Conservation (phyloP, 1,140 invertebrate genomes). For the Maconellicoccus hirsutus region DNA sequence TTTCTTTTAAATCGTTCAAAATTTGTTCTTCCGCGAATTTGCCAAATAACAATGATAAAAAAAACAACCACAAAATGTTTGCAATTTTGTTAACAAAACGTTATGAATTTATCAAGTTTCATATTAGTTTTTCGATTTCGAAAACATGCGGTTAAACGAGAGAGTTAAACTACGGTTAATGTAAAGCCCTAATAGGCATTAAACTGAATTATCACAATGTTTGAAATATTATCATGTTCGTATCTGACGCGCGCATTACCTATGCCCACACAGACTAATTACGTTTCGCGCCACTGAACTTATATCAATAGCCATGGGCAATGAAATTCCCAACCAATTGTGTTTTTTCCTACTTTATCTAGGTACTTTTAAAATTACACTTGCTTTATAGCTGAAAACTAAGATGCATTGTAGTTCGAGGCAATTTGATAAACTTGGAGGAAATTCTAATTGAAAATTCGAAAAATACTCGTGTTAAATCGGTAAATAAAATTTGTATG, state of each 20-base stretch:
- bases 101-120: neutral
- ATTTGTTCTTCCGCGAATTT: too few species aligned
- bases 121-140: too few species aligned
- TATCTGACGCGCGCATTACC: neutral
- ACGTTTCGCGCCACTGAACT: neutral
- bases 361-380: too few species aligned
- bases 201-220: neutral
- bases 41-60: too few species aligned
- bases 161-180: neutral
- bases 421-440: too few species aligned
- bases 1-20: conserved; percentile 1
- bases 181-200: conserved; percentile 8
- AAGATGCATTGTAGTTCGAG: too few species aligned
- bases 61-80: neutral
- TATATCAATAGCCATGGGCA: neutral
- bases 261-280: conserved; percentile 4
- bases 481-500: too few species aligned
- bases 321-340: neutral
- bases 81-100: neutral
- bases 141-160: too few species aligned
- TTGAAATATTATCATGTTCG: neutral
- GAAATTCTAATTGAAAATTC: too few species aligned
- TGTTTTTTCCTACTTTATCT: too few species aligned
- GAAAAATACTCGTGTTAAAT: too few species aligned
- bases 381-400: too few species aligned